phyloP scores from a whole-genome alignment of 2,113 vertebrate genomes.

The Ceyx margarethae region DNA sequence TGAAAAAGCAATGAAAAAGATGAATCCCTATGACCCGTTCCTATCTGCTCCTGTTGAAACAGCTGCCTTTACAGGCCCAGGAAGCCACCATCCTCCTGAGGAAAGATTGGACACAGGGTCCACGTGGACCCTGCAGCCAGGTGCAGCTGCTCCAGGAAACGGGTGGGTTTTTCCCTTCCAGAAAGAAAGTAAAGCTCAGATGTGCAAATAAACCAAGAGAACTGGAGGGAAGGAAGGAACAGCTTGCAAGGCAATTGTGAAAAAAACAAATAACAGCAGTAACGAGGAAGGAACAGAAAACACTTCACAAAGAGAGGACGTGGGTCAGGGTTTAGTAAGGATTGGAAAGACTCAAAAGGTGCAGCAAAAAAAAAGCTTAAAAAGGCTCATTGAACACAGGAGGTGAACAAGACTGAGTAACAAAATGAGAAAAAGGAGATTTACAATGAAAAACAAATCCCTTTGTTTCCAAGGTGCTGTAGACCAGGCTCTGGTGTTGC shows the following conservation, averaged over 20 bases:
- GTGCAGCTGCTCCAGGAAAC: not conserved
- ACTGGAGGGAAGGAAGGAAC: slow-evolving; percentile 14
- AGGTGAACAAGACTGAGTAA: not conserved
- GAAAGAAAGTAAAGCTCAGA: not conserved
- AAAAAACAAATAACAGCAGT: not conserved
- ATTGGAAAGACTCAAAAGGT: not conserved
- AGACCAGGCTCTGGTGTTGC: not conserved
- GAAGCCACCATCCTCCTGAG: not conserved
- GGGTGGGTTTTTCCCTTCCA: not conserved
- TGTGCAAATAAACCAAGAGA: slow-evolving; percentile 40
- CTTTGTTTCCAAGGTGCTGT: not conserved
- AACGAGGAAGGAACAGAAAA: slow-evolving; percentile 7
- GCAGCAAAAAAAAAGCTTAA: not conserved
- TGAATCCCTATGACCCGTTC: not conserved
- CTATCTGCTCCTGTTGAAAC: not conserved
- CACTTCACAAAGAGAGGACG: not conserved
- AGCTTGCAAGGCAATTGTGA: slow-evolving; percentile 3
- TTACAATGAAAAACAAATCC: not conserved
- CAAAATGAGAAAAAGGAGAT: not conserved
- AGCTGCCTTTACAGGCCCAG: not conserved
- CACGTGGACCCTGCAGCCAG: not conserved
- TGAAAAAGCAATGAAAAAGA: not conserved
- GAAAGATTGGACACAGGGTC: not conserved
- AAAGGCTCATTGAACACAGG: not conserved
- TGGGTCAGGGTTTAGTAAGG: not conserved